Conservation (phyloP, 2,113 vertebrate genomes). For the Cygnus atratus region DNA sequence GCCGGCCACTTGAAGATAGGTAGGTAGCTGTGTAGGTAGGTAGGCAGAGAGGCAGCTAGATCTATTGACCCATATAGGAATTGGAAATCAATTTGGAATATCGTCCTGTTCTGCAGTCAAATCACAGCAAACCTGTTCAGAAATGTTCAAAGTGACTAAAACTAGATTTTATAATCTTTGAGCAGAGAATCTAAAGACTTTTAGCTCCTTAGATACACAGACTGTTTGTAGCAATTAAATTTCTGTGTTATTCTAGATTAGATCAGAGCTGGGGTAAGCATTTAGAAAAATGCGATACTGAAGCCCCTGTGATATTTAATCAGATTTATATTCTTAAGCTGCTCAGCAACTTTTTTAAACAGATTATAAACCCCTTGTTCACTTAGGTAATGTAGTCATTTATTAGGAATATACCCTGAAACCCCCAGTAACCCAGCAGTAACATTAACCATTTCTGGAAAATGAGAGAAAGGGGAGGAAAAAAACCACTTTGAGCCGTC, state of each 20-base stretch:
- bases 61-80: not conserved
- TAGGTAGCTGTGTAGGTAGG: not conserved
- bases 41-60: not conserved
- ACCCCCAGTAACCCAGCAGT: not conserved
- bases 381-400: not conserved
- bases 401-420: not conserved
- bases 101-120: not conserved
- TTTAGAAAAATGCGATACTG: not conserved
- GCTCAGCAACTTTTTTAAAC: not conserved
- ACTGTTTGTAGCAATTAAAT: not conserved
- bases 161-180: not conserved
- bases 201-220: not conserved
- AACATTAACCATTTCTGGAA: not conserved
- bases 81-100: not conserved
- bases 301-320: not conserved
- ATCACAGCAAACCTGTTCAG: not conserved
- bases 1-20: not conserved
- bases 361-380: not conserved
- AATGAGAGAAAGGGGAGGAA: not conserved
- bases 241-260: not conserved
- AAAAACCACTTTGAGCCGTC: rapidly evolving
- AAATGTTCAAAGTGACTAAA: not conserved
- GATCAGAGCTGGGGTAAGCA: not conserved
- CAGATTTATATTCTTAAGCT: not conserved
- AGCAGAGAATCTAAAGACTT: not conserved